These are phyloP conservation scores for Ruditapes philippinarum DNA, from an alignment of 1,140 invertebrate genomes.

Conservation along the genomic window DNA sequence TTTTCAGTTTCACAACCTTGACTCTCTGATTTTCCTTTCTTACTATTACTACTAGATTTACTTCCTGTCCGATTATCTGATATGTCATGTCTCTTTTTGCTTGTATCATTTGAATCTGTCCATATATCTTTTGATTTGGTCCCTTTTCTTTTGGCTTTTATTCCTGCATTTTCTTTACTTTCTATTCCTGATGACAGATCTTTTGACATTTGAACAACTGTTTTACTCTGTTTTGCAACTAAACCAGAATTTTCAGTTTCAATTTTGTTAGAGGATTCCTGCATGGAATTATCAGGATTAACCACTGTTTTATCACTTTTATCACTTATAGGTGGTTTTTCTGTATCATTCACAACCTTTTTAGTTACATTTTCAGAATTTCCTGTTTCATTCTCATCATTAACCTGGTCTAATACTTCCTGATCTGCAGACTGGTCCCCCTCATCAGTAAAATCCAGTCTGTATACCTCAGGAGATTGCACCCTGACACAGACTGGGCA, in stretches of 20 bases:
- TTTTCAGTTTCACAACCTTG: constrained; percentile 8
- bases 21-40: neutral
- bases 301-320: neutral
- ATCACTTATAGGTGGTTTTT: neutral
- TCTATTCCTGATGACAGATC: neutral
- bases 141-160: constrained; percentile 45
- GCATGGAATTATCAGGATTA: neutral
- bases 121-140: constrained; percentile 62
- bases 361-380: neutral
- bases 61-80: neutral
- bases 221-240: neutral
- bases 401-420: neutral
- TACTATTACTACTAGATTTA: neutral
- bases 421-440: constrained; percentile 56
- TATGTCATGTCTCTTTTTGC: constrained; percentile 17
- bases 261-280: neutral
- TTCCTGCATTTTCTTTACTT: neutral
- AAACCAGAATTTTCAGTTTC: neutral
- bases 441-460: constrained; percentile 67
- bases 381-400: constrained; percentile 10
- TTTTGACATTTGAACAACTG: constrained; percentile 32
- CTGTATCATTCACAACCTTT: constrained; percentile 8
- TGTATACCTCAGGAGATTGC: constrained; percentile 65
- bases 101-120: constrained; percentile 33
- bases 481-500: constrained; percentile 62